phyloP scores from a whole-genome alignment of 2,113 vertebrate genomes.

The Sorex fumeus region DNA sequence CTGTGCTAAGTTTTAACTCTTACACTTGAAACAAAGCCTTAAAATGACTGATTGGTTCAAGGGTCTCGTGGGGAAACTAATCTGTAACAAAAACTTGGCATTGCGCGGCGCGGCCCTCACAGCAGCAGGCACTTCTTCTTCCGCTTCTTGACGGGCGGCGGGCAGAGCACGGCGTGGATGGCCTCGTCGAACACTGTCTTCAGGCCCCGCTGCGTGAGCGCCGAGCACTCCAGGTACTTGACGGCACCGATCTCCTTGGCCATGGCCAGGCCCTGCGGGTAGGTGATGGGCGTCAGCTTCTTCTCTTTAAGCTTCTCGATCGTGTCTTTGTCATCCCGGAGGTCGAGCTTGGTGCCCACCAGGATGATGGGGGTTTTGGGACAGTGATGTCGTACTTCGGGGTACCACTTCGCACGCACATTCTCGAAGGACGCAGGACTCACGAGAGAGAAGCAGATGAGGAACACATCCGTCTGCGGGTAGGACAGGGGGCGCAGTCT shows the following conservation, averaged over 20 bases:
- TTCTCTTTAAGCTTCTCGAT: slow-evolving; percentile 99
- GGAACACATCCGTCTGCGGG: slow-evolving; percentile 98
- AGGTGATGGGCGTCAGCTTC: slow-evolving; percentile 97
- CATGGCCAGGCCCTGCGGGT: slow-evolving; percentile 98
- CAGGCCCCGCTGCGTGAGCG: slow-evolving; percentile 97
- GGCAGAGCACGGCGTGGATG: slow-evolving; percentile 96
- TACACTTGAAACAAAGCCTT: slow-evolving; percentile 85
- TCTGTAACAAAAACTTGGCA: slow-evolving; percentile 92
- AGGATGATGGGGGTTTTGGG: slow-evolving; percentile 98
- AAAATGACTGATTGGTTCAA: slow-evolving; percentile 86
- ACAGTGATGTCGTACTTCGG: slow-evolving; percentile 98
- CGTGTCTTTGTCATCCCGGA: slow-evolving; percentile 98
- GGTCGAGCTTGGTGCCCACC: slow-evolving; percentile 98
- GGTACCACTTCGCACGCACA: slow-evolving; percentile 99
- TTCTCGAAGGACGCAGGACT: slow-evolving; percentile 99
- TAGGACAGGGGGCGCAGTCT: slow-evolving; percentile 97
- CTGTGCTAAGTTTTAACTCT: slow-evolving; percentile 85
- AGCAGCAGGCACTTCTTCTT: slow-evolving; percentile 95
- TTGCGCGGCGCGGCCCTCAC: slow-evolving; percentile 88
- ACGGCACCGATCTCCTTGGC: slow-evolving; percentile 99
- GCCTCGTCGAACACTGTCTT: slow-evolving; percentile 99
- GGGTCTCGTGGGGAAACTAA: slow-evolving; percentile 89
- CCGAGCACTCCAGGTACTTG: slow-evolving; percentile 99
- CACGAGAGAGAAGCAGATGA: slow-evolving; percentile 99
- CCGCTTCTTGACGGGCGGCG: slow-evolving; percentile 95